phyloP scores from a whole-genome alignment of 2,888 invertebrate species.

The Hyposoter didymator region DNA sequence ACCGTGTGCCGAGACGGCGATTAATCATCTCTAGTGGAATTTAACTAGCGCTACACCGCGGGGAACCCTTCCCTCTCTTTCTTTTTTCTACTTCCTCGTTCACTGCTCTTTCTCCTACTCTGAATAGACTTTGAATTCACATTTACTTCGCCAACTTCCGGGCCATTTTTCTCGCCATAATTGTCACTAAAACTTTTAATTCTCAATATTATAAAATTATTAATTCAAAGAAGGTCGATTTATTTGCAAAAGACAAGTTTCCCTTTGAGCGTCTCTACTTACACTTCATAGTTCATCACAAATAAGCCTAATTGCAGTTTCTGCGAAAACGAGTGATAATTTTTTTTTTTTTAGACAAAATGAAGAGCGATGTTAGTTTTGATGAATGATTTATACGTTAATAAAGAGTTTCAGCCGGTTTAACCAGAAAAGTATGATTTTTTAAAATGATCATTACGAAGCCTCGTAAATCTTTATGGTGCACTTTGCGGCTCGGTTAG shows the following conservation, averaged over 20 bases:
- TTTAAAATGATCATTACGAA: constrained; percentile 5
- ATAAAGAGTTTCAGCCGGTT: constrained; percentile 31
- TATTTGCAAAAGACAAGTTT: not conserved
- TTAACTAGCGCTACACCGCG: constrained; percentile 60
- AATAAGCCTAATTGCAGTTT: not conserved
- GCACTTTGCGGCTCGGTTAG: not conserved
- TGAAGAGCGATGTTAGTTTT: not conserved
- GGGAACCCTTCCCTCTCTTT: constrained; percentile 31
- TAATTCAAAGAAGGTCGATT: not conserved
- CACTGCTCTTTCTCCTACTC: constrained; percentile 20
- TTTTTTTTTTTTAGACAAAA: too few relatives aligned
- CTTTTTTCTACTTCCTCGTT: not conserved
- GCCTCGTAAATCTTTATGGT: not conserved
- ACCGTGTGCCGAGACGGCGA: constrained; percentile 65
- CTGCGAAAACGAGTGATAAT: not conserved
- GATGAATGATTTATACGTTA: constrained; percentile 32
- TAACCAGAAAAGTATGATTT: not conserved
- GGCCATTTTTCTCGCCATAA: constrained; percentile 25
- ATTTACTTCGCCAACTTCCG: constrained; percentile 29
- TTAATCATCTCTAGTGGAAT: constrained; percentile 69
- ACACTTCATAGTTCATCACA: too few relatives aligned
- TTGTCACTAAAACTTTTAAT: constrained; percentile 36
- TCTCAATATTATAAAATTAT: not conserved
- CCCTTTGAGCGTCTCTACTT: not conserved
- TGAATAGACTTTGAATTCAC: constrained; percentile 54